Conservation (phyloP, 1,140 invertebrate genomes). For the Seison nebaliae region DNA sequence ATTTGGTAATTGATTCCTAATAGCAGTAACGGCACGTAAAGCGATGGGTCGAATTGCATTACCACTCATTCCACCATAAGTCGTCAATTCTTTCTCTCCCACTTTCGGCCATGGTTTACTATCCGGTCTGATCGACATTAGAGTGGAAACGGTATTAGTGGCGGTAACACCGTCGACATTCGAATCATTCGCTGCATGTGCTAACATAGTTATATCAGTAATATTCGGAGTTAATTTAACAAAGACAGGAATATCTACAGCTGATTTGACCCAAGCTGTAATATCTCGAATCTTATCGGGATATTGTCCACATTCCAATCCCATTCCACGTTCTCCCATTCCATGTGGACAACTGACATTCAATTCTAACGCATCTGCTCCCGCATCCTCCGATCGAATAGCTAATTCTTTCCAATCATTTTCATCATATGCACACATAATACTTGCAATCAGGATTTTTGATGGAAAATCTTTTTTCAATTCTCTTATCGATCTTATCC, state of each 20-base stretch:
- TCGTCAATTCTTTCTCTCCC: conserved; percentile 49
- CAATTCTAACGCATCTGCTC: conserved; percentile 71
- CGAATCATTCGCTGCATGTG: conserved; percentile 62
- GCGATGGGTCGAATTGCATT: conserved; percentile 78
- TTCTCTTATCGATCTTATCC: conserved; percentile 60
- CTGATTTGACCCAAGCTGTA: conserved; percentile 54
- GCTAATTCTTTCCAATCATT: conserved; percentile 62
- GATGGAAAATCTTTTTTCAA: conserved; percentile 67
- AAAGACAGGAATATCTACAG: conserved; percentile 80
- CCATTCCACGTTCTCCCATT: conserved; percentile 74
- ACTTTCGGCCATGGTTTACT: conserved; percentile 65
- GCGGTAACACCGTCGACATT: conserved; percentile 68
- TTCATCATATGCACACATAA: conserved; percentile 69
- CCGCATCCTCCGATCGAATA: conserved; percentile 44
- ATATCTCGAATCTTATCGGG: conserved; percentile 59
- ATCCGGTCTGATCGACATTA: conserved; percentile 58
- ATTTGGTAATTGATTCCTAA: conserved; percentile 49
- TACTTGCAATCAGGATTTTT: conserved; percentile 70
- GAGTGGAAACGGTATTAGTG: conserved; percentile 71
- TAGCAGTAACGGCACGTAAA: conserved; percentile 55
- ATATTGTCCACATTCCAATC: conserved; percentile 72
- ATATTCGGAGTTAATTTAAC: conserved; percentile 91
- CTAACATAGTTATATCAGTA: conserved; percentile 63
- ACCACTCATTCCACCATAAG: conserved; percentile 81
- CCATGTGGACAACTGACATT: conserved; percentile 93